These are phyloP conservation scores for Acleris laterana DNA, from an alignment of 2,888 invertebrate genomes.

Conservation along the genomic window DNA sequence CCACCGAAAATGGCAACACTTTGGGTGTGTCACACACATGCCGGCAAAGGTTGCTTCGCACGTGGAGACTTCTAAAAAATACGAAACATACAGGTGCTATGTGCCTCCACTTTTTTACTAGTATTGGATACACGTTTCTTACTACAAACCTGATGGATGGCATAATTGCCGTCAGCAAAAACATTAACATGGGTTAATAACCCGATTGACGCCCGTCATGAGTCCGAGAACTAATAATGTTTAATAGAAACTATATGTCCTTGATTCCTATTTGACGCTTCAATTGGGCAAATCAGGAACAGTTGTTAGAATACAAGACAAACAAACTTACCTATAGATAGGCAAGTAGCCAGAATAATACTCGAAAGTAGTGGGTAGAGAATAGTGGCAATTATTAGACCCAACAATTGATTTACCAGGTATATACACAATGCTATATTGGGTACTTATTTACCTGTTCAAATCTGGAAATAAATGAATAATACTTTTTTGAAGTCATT, in stretches of 20 bases:
- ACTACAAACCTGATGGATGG: constrained; percentile 27
- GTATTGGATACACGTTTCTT: constrained; percentile 19
- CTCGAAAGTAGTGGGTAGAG: too few relatives aligned
- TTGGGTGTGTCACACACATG: too few relatives aligned
- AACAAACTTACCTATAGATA: not conserved
- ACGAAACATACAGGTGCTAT: constrained; percentile 1
- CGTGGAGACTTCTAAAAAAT: not conserved
- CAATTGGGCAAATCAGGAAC: constrained; percentile 44
- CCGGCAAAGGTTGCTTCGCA: too few relatives aligned
- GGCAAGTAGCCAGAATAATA: too few relatives aligned
- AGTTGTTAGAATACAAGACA: constrained; percentile 8
- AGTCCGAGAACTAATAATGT: constrained; percentile 23
- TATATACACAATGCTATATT: too few relatives aligned
- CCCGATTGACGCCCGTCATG: constrained; percentile 1
- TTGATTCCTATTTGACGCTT: constrained; percentile 34
- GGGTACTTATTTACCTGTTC: too few relatives aligned
- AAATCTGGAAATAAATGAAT: too few relatives aligned
- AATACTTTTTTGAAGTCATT: too few relatives aligned
- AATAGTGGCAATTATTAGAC: too few relatives aligned
- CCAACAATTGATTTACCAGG: too few relatives aligned
- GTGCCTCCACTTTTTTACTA: not conserved
- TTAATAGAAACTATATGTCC: constrained; percentile 26
- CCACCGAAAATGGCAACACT: too few relatives aligned
- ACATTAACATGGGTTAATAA: constrained; percentile 25
- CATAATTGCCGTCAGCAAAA: constrained; percentile 36